A percentile compares a stretch with the other conserved stretches of the same genome.
These are phyloP conservation scores for Antennarius striatus DNA, from an alignment of 2,113 vertebrate species.

Conservation along the genomic window DNA sequence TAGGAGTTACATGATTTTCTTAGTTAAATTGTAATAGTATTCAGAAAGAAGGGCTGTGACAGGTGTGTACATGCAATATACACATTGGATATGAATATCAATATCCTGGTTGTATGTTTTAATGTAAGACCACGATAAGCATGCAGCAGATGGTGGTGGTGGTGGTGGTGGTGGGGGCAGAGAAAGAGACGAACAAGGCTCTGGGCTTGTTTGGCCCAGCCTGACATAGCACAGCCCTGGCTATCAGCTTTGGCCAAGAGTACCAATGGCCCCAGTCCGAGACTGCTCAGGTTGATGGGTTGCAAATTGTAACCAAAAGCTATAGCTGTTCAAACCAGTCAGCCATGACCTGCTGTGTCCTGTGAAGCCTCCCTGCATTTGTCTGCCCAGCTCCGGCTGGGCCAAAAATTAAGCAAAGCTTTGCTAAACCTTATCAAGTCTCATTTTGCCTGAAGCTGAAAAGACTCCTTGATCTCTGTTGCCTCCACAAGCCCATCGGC, in stretches of 20 bases:
- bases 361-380: constrained; percentile 14
- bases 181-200: constrained; percentile 32
- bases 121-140: constrained; percentile 69
- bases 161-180: constrained; percentile 54
- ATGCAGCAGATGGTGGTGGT: constrained; percentile 69
- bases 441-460: constrained; percentile 18
- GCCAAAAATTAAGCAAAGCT: constrained; percentile 21
- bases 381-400: constrained; percentile 30
- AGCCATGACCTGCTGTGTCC: constrained; percentile 48
- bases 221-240: constrained; percentile 40
- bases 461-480: background rate
- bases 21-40: constrained; percentile 33
- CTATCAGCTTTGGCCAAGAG: constrained; percentile 29
- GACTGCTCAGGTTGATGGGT: constrained; percentile 47
- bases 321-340: constrained; percentile 40
- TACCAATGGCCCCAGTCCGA: constrained; percentile 48
- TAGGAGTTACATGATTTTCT: constrained; percentile 35
- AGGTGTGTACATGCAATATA: constrained; percentile 19
- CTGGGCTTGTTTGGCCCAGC: constrained; percentile 54
- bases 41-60: constrained; percentile 31
- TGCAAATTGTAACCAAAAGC: constrained; percentile 37
- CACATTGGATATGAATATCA: background rate
- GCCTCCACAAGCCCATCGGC: background rate
- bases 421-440: constrained; percentile 32
- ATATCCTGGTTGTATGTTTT: constrained; percentile 30